Percentiles rank a stretch among this genome's conserved stretches.
Conservation (phyloP, 1,140 invertebrate species). For the Magallana gigas region DNA sequence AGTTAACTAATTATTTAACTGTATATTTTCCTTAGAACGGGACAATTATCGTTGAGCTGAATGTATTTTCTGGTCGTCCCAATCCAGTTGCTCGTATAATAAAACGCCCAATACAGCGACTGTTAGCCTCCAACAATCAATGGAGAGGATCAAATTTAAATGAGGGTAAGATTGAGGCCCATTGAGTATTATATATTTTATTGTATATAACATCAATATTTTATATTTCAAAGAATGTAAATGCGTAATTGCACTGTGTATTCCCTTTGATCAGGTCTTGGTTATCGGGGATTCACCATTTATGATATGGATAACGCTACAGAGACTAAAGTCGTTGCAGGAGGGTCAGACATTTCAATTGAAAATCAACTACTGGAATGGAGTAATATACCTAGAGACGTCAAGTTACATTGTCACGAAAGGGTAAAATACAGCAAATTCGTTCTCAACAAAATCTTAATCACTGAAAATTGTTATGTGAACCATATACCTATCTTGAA, state of each 20-base stretch:
- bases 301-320: conserved; percentile 8
- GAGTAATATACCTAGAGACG: background rate
- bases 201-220: no score
- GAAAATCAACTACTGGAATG: conserved; percentile 1
- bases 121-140: background rate
- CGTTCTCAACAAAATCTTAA: background rate
- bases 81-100: background rate
- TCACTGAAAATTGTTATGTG: background rate
- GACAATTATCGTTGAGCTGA: background rate
- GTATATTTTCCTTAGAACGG: background rate
- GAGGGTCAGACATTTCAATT: background rate
- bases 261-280: background rate
- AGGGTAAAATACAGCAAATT: background rate
- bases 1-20: background rate
- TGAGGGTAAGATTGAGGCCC: background rate
- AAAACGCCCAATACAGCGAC: background rate
- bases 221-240: no score
- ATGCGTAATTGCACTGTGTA: no score
- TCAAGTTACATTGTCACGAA: background rate
- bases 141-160: background rate
- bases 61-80: background rate
- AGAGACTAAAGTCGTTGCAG: background rate
- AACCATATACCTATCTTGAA: background rate
- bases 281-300: conserved; percentile 12
- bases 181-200: no score